Percentiles rank a stretch among this genome's conserved stretches.
phyloP scores from a whole-genome alignment of 2,797 vertebrate species.

The Chromis chromis region DNA sequence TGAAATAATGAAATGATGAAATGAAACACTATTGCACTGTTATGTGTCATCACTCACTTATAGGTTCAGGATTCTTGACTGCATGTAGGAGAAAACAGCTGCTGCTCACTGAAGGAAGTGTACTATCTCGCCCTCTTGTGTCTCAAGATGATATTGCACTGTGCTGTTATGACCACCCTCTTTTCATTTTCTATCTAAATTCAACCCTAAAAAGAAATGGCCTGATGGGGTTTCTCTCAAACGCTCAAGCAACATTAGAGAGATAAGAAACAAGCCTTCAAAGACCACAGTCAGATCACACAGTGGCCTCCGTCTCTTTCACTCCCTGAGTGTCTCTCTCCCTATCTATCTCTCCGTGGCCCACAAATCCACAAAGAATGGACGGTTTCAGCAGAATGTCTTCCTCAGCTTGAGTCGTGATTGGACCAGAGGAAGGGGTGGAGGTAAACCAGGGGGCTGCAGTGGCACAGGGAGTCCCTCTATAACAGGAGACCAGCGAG shows the following conservation, averaged over 20 bases:
- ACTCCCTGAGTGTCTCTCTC: conserved; percentile 16
- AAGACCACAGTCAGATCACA: conserved; percentile 12
- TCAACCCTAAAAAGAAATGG: neutral
- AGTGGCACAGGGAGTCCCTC: conserved; percentile 28
- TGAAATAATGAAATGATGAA: too few species aligned
- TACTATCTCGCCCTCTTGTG: conserved; percentile 56
- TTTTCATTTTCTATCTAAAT: neutral
- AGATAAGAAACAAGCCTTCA: conserved; percentile 5
- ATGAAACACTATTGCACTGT: too few species aligned
- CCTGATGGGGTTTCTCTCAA: neutral
- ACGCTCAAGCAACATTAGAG: neutral
- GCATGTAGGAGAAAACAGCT: neutral
- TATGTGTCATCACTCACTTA: too few species aligned
- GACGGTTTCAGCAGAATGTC: conserved; percentile 53
- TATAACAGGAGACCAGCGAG: conserved; percentile 11
- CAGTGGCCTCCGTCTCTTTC: neutral
- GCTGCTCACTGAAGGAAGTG: neutral
- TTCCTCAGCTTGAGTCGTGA: conserved; percentile 59
- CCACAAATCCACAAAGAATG: conserved; percentile 58
- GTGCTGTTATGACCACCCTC: neutral
- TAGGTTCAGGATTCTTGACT: neutral
- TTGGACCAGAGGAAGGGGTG: conserved; percentile 73
- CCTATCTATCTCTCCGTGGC: conserved; percentile 36
- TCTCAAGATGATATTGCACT: conserved; percentile 17
- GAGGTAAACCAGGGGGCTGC: conserved; percentile 42